phyloP scores from a whole-genome alignment of 2,113 vertebrate genomes.

The Prietella phreatophila region DNA sequence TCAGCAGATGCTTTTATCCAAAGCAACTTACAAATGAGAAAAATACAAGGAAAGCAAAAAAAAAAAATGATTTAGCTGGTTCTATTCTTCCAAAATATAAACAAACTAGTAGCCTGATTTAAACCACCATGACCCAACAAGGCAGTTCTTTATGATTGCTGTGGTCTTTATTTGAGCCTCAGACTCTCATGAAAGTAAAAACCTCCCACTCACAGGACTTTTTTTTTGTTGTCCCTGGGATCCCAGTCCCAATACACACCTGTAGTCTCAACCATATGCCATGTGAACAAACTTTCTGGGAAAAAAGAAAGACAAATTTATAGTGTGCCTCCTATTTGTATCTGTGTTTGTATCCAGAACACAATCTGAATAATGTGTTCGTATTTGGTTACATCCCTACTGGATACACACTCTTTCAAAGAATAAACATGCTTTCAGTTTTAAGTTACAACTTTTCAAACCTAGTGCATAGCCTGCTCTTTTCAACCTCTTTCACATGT shows the following conservation, averaged over 20 bases:
- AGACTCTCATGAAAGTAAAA: too few species aligned
- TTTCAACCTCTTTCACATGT: conserved; percentile 19
- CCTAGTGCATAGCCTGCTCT: neutral
- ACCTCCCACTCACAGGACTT: neutral
- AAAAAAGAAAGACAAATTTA: neutral
- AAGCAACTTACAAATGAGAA: too few species aligned
- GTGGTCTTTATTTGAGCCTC: neutral
- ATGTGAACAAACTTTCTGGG: neutral
- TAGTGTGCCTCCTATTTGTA: neutral
- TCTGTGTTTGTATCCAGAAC: neutral
- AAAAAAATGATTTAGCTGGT: neutral
- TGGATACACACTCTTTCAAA: conserved; percentile 15
- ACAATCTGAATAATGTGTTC: neutral
- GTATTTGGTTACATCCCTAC: neutral
- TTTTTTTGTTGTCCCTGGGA: neutral
- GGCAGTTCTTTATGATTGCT: neutral
- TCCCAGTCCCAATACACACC: neutral
- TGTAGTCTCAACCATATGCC: neutral
- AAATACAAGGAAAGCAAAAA: too few species aligned
- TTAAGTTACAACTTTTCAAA: neutral
- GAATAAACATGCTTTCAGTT: conserved; percentile 8
- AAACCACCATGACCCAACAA: neutral
- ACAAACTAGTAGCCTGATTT: neutral
- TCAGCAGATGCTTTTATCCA: too few species aligned
- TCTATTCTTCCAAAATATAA: neutral